Evolutionary conservation across 2,113 vertebrate species (phyloP).

Genomic region (Brachypteracias leptosomus): DNA sequence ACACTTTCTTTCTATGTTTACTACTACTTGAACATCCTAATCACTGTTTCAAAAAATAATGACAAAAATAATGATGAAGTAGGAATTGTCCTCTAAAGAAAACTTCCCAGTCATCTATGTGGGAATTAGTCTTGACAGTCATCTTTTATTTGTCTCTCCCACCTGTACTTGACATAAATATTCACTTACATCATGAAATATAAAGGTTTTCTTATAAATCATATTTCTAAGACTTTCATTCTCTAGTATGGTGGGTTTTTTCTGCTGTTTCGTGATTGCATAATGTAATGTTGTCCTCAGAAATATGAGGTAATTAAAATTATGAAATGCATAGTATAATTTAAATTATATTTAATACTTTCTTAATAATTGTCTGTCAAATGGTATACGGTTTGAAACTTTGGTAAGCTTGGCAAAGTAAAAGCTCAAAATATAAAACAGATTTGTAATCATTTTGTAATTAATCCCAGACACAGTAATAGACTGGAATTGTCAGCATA

Average conservation of each 20-base stretch:
- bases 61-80: neutral
- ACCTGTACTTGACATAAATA: neutral
- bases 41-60: neutral
- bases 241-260: neutral
- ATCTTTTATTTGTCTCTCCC: neutral
- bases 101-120: neutral
- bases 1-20: neutral
- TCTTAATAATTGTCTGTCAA: neutral
- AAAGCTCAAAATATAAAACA: neutral
- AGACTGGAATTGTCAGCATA: neutral
- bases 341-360: neutral
- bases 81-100: neutral
- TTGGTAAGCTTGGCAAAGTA: neutral
- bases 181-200: neutral
- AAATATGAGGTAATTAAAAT: neutral
- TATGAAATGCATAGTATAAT: neutral
- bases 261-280: neutral
- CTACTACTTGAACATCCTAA: neutral
- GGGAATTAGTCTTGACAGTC: neutral
- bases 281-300: neutral
- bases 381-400: neutral
- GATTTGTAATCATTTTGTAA: neutral
- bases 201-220: neutral
- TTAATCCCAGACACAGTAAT: neutral
- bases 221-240: neutral